Evolutionary conservation across 2,113 vertebrate genomes (phyloP).

Genomic region (Myrmecophaga tridactyla): DNA sequence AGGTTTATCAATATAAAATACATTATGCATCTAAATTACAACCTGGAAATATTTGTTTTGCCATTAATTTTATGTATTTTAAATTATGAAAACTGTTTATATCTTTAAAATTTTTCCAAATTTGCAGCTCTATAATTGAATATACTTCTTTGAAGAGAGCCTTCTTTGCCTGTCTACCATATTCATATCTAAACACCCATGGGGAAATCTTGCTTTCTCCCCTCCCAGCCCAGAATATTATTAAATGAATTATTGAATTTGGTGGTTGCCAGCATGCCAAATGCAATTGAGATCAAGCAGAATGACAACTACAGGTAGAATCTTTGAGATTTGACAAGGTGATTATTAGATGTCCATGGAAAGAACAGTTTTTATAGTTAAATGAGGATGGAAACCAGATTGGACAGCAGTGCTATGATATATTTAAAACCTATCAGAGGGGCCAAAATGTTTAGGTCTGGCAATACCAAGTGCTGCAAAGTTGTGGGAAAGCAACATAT

Average conservation of each 20-base stretch:
- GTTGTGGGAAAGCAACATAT: neutral
- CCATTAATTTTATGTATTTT: neutral
- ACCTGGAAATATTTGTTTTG: neutral
- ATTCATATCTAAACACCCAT: neutral
- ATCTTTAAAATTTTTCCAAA: neutral
- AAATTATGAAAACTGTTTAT: neutral
- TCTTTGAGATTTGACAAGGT: constrained; percentile 53
- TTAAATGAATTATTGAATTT: neutral
- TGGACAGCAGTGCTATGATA: constrained; percentile 45
- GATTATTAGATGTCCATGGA: neutral
- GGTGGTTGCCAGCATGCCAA: neutral
- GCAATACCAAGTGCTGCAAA: neutral
- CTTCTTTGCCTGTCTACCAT: neutral
- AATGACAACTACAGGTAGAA: neutral
- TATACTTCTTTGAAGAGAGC: constrained; percentile 4
- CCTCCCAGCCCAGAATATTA: neutral
- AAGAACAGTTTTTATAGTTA: constrained; percentile 37
- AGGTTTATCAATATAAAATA: neutral
- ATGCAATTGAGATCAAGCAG: constrained; percentile 32
- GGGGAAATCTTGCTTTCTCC: neutral
- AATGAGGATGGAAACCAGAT: constrained; percentile 59
- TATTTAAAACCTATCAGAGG: constrained; percentile 24
- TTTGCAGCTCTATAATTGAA: neutral
- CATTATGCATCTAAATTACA: neutral
- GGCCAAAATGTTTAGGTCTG: neutral